These are phyloP conservation scores for Oreochromis niloticus DNA, from an alignment of 2,113 vertebrate species.

Conservation along the genomic window DNA sequence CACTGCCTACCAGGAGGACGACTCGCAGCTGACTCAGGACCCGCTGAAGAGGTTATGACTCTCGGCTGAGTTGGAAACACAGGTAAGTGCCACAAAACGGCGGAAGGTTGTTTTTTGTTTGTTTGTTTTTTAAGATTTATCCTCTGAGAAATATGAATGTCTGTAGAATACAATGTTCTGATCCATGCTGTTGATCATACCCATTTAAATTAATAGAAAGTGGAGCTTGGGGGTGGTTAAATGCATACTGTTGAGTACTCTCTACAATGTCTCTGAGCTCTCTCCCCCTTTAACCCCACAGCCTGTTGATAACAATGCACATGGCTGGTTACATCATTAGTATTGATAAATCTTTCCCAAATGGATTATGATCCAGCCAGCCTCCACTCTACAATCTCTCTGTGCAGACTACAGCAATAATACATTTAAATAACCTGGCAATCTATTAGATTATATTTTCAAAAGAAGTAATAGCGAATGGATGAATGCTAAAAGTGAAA, in stretches of 20 bases:
- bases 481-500: neutral
- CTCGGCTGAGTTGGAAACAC: neutral
- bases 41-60: neutral
- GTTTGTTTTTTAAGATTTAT: neutral
- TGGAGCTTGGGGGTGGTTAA: neutral
- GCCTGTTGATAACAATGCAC: neutral
- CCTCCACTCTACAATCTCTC: neutral
- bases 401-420: neutral
- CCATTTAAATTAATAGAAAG: neutral
- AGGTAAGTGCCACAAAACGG: neutral
- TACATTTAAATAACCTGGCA: neutral
- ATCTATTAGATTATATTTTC: neutral
- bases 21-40: neutral
- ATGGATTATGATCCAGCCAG: neutral
- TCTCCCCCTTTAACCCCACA: neutral
- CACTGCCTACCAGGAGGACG: neutral
- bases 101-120: neutral
- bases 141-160: neutral
- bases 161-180: neutral
- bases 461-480: neutral
- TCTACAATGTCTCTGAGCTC: neutral
- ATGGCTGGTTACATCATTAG: neutral
- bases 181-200: neutral
- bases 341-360: conserved; percentile 13
- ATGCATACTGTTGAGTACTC: neutral